These are phyloP conservation scores for Leptodactylus fallax DNA, from an alignment of 2,797 vertebrate species.

Conservation along the genomic window DNA sequence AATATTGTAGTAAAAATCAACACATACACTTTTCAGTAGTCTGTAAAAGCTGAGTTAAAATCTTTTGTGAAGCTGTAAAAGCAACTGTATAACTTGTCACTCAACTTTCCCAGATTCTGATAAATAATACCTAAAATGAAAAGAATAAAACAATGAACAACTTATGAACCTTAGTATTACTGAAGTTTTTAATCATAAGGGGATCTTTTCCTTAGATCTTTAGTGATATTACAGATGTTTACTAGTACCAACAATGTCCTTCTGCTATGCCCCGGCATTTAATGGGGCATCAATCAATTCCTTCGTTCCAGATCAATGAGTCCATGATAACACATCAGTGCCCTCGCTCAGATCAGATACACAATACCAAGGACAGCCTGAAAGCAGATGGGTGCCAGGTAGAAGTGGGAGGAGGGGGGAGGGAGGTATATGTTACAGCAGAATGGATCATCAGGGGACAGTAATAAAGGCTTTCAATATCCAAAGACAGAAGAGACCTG, in stretches of 20 bases:
- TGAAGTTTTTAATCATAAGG: background rate
- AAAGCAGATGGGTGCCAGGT: slow-evolving; percentile 2
- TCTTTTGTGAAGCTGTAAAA: background rate
- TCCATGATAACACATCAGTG: background rate
- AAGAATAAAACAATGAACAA: background rate
- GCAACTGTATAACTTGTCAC: background rate
- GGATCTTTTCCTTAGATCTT: background rate
- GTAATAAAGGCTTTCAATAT: background rate
- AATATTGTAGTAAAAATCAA: background rate
- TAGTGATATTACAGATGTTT: background rate
- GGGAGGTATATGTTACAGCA: background rate
- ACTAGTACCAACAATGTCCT: background rate
- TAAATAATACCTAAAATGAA: background rate
- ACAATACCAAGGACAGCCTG: background rate
- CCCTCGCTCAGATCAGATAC: slow-evolving; percentile 5
- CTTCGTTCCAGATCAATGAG: background rate
- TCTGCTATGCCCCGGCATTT: background rate
- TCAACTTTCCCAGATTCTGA: background rate
- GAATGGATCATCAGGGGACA: slow-evolving; percentile 12
- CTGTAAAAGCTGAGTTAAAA: background rate
- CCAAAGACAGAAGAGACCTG: background rate
- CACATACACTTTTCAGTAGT: background rate
- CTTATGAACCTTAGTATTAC: background rate
- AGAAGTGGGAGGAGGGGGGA: background rate
- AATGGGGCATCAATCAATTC: background rate